Base-by-base conservation (phyloP, 1,140 invertebrate genomes). In the Tetranychus urticae region DNA sequence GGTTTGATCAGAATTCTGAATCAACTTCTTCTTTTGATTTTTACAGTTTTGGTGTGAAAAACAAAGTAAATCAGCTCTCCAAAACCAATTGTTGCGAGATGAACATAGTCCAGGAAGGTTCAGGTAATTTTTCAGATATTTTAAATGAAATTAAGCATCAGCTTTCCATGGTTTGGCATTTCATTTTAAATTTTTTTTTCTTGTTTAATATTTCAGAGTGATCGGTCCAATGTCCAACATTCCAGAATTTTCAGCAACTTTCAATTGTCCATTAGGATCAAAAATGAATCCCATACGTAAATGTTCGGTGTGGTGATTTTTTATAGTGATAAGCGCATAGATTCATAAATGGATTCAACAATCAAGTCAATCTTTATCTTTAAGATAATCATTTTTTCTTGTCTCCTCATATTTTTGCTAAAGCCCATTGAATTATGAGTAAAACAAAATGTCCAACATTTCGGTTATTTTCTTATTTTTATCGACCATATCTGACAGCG, bases 191-290 rank as follows among this genome's bases (percentile, higher is more conserved):
- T 42, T 42, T 6, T 42, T 45, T 31, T 58, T 5, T 31, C 42
- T 23, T 58, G 46, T 37, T 62, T 33, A 42, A 5, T 4, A 35
- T 52, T 62, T 42, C 42, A 66, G 89, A 45, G 86, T 94, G 1
- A 76, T 85, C 50, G 89, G 90, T 4, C 85, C 89, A 0, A 72
- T 94, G 23, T 86, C 86, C 45, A 97, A 97, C 70, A 83, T 86
- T 74, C 77, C 81, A 57, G 83, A 90, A 60, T 97, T 96, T 73
- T 76, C 85, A 1, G 72, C 77, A 61, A 87, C 90, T 71, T 96
- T 90, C 73, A 81, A 83, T 55, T 97, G 91, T 72, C 82, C 85
- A 0, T 60, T 75, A 0, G 82, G 81, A 2, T 81, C 83, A 0
- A 79, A 77, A 37, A 91, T 94, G 87, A 94, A 94, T 72, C 88